A percentile compares a stretch with the other conserved stretches of the same genome.
These are phyloP conservation scores for Mythimna impura DNA, from an alignment of 2,888 invertebrate species.

Conservation along the genomic window DNA sequence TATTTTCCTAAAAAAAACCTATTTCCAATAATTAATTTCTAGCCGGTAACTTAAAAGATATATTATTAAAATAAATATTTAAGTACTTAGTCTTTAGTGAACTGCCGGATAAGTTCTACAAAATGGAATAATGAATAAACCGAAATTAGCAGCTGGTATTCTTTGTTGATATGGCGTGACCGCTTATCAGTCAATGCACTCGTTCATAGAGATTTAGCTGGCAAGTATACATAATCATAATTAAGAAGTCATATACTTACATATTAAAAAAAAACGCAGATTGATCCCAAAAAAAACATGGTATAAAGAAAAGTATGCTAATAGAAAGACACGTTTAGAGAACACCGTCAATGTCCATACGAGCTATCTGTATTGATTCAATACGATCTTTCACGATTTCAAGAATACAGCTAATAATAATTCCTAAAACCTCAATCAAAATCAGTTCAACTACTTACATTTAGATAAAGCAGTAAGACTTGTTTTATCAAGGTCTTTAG, in stretches of 20 bases:
- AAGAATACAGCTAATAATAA: slow-evolving; percentile 19
- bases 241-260: neutral
- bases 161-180: slow-evolving; percentile 39
- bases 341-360: neutral
- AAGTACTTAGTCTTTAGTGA: neutral
- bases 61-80: neutral
- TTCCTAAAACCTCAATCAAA: slow-evolving; percentile 41
- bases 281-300: neutral
- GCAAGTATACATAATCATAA: slow-evolving; percentile 7
- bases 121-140: slow-evolving; percentile 29
- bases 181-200: slow-evolving; percentile 85
- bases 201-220: slow-evolving; percentile 58
- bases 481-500: slow-evolving; percentile 54
- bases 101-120: slow-evolving; percentile 3
- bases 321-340: neutral
- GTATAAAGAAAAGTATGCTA: too few relatives aligned
- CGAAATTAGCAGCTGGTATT: slow-evolving; percentile 22
- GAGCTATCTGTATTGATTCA: neutral
- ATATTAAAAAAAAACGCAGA: neutral
- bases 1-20: neutral
- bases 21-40: neutral
- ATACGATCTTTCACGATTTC: neutral
- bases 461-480: slow-evolving; percentile 52
- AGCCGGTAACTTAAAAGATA: neutral
- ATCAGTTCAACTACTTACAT: slow-evolving; percentile 35